Evolutionary conservation across 2,888 invertebrate species (phyloP).

Genomic region (Ormia ochracea): DNA sequence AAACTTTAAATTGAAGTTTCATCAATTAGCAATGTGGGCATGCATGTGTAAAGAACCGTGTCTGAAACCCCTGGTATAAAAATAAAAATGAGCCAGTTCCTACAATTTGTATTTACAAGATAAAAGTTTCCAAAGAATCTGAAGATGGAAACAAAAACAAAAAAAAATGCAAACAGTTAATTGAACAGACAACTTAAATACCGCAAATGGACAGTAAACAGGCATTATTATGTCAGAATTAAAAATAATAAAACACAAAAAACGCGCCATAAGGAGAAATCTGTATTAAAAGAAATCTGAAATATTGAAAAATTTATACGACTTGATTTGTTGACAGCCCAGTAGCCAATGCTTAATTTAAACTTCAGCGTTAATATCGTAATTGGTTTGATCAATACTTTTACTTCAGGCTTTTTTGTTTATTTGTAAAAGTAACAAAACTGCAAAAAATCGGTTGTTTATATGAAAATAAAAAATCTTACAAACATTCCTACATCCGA

Average conservation of each 20-base stretch:
- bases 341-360: background rate
- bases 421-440: background rate
- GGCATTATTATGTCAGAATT: constrained; percentile 62
- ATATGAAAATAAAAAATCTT: no score
- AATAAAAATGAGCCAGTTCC: background rate
- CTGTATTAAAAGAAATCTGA: background rate
- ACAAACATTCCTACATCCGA: no score
- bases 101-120: background rate
- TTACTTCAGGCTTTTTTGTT: background rate
- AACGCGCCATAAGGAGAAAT: constrained; percentile 16
- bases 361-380: background rate
- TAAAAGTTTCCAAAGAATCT: constrained; percentile 3
- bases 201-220: constrained; percentile 55
- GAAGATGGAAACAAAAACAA: background rate
- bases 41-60: no score
- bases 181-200: constrained; percentile 49
- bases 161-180: constrained; percentile 42
- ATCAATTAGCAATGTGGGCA: no score
- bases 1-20: no score
- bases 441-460: constrained; percentile 4
- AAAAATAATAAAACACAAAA: background rate
- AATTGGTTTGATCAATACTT: constrained; percentile 15
- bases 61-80: background rate
- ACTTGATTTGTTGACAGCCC: constrained; percentile 10
- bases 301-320: background rate